Evolutionary conservation across 1,140 invertebrate species (phyloP).

Genomic region (Drosophila pectinifera): DNA sequence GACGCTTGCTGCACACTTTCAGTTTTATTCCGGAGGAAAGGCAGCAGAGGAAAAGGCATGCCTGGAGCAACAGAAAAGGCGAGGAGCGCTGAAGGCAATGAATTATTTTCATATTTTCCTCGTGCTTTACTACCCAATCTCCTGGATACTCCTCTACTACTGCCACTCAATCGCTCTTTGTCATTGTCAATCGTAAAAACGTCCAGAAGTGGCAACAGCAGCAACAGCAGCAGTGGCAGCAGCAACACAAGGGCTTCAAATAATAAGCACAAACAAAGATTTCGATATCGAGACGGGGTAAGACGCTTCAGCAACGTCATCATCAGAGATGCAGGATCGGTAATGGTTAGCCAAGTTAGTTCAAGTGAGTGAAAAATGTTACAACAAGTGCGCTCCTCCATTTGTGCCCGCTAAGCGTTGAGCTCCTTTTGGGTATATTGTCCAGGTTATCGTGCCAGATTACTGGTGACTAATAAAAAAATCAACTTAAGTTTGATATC

Average conservation of each 20-base stretch:
- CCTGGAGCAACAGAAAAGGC: not conserved
- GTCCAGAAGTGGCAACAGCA: constrained; percentile 30
- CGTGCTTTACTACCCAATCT: constrained; percentile 54
- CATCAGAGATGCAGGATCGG: constrained; percentile 13
- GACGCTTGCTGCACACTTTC: constrained; percentile 72
- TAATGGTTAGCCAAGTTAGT: constrained; percentile 77
- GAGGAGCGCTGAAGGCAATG: constrained; percentile 55
- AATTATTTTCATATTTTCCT: constrained; percentile 81
- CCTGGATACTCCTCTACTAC: constrained; percentile 30
- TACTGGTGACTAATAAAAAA: not conserved
- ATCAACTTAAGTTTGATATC: no score
- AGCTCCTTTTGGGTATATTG: constrained; percentile 1
- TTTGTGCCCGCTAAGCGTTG: not conserved
- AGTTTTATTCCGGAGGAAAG: constrained; percentile 42
- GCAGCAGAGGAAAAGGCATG: constrained; percentile 5
- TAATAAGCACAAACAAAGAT: constrained; percentile 80
- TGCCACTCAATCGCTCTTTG: constrained; percentile 64
- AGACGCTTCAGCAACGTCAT: constrained; percentile 57
- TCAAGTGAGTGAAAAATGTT: constrained; percentile 81
- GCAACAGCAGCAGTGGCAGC: constrained; percentile 18
- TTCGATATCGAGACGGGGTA: constrained; percentile 63
- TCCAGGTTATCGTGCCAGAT: not conserved
- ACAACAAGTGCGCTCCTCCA: constrained; percentile 68
- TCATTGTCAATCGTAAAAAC: constrained; percentile 74
- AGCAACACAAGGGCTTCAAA: constrained; percentile 57